Evolutionary conservation across 2,888 invertebrate genomes (phyloP).

Genomic region (Campoplex nolae): DNA sequence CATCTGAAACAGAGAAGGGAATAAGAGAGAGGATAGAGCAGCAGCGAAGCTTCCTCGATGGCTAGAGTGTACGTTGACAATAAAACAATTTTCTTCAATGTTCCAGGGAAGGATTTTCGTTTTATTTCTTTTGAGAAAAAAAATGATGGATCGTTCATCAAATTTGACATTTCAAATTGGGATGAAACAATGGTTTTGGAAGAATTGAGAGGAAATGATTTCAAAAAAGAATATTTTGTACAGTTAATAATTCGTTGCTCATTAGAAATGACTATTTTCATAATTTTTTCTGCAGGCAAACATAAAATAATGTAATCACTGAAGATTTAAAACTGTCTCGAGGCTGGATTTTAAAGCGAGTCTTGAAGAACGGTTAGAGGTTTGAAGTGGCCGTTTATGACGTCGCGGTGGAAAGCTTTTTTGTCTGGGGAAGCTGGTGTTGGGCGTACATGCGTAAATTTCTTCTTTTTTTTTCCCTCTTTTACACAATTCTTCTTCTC

Average conservation of each 20-base stretch:
- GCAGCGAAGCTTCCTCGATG: not conserved
- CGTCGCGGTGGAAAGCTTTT: constrained; percentile 51
- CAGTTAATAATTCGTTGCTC: not conserved
- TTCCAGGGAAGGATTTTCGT: not conserved
- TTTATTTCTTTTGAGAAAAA: not conserved
- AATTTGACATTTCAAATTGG: not conserved
- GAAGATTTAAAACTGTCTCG: not conserved
- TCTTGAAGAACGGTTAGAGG: constrained; percentile 24
- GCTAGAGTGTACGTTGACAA: not conserved
- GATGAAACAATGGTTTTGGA: not conserved
- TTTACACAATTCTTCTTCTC: constrained; percentile 71
- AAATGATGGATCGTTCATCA: not conserved
- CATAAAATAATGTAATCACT: not conserved
- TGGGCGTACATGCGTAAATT: constrained; percentile 61
- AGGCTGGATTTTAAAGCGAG: not conserved
- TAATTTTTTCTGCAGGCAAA: not conserved
- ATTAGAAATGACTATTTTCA: too few relatives aligned
- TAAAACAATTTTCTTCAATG: not conserved
- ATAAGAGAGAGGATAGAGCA: not conserved
- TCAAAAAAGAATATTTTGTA: not conserved
- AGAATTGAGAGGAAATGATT: not conserved
- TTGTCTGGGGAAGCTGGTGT: constrained; percentile 51
- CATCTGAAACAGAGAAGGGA: constrained; percentile 3
- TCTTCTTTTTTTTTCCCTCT: constrained; percentile 64
- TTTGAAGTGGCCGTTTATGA: constrained; percentile 63